Evolutionary conservation across 2,888 invertebrate species (phyloP).

Genomic region (Asteroscopus sphinx): DNA sequence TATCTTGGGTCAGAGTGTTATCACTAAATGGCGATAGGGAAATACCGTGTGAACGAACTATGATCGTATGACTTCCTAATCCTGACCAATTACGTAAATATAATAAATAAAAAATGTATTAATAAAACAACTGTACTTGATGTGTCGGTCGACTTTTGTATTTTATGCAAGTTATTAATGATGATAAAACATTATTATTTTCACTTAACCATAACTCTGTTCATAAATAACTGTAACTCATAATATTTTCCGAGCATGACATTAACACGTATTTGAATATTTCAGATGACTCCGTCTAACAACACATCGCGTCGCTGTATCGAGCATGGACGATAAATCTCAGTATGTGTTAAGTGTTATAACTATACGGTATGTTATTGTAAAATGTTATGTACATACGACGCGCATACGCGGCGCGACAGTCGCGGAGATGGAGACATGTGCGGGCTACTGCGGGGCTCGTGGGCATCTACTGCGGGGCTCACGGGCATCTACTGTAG

Average conservation of each 20-base stretch:
- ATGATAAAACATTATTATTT: no score
- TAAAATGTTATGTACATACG: slow-evolving; percentile 71
- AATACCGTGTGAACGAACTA: no score
- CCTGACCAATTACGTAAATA: no score
- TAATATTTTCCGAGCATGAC: background rate
- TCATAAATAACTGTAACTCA: no score
- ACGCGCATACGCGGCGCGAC: slow-evolving; percentile 42
- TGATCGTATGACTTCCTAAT: background rate
- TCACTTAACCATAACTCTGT: no score
- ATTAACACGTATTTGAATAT: slow-evolving; percentile 29
- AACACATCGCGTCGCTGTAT: slow-evolving; percentile 75
- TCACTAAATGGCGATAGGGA: background rate
- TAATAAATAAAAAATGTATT: no score
- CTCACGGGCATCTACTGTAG: no score
- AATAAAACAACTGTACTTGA: no score
- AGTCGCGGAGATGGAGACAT: background rate
- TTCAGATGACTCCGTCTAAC: slow-evolving; percentile 88
- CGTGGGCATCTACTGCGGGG: no score
- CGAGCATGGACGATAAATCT: slow-evolving; percentile 88
- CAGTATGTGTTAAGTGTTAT: slow-evolving; percentile 88
- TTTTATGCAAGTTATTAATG: no score
- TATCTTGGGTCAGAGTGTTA: background rate
- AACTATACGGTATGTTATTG: slow-evolving; percentile 65
- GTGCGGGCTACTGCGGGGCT: no score
- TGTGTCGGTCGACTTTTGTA: no score